Base-by-base conservation (phyloP, 37 sponge, comb jelly and placozoan genomes). In the Eunapius fragilis region DNA sequence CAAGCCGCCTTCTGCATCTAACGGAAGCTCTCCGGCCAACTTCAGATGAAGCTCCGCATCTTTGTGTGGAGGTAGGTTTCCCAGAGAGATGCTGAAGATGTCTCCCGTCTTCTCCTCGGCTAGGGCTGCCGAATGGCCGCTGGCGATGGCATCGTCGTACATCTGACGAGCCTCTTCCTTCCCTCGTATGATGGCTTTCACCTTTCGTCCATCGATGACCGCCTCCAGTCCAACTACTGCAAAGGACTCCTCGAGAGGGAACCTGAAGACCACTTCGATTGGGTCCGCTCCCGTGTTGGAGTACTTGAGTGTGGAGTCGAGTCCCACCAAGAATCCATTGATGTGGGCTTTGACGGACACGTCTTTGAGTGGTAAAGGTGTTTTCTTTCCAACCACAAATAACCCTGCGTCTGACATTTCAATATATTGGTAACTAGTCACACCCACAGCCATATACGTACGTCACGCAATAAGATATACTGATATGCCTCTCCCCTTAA, bases 11-110 rank as follows among this genome's bases (percentile, higher is more conserved):
- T 41, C 41, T 3, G 41, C 85, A 3, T 91, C 87, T 19, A 91
- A 72, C 19, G 76, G 77, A 80, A 91, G 75, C 77, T 91, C 87
- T 35, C 84, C 84, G 71, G 87, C 83, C 68, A 91, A 74, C 72
- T 88, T 71, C 58, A 91, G 47, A 19, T 77, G 77, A 23, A 91
- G 70, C 35, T 85, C 78, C 74, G 92, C 92, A 13, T 83, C 84
- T 70, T 83, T 87, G n/a, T 79, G 74, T 17, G 92, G 87, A 50
- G 92, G 87, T 68, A 91, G 92, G 49, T 91, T 91, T 33, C 92
- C 92, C 38, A 91, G 92, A 38, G 67, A 50, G 24, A 91, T 78
- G 38, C 87, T 88, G 72, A 93, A 79, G 50, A 93, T 88, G 84
- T 93, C 93, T 31, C 84, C 84, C 7, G 69, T 82, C 75, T 89